Evolutionary conservation across 2,888 invertebrate species (phyloP).

Genomic region (Dione vanillae): DNA sequence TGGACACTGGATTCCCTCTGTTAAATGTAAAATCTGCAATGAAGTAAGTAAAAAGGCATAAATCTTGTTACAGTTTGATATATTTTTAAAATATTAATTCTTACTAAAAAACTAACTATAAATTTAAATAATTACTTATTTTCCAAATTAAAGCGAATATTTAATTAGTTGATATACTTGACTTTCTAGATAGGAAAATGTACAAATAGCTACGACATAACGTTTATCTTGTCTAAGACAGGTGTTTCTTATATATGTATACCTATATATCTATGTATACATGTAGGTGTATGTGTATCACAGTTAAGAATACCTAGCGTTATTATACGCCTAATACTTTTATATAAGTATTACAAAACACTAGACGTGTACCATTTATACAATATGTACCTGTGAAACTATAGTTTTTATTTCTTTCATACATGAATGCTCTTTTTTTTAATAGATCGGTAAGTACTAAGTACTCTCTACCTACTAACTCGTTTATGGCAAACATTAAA

Average conservation of each 20-base stretch:
- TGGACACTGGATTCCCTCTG: too few species aligned
- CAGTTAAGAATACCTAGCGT: not conserved
- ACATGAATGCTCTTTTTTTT: too few species aligned
- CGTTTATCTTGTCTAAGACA: not conserved
- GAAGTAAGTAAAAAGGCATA: not conserved
- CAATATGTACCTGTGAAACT: too few species aligned
- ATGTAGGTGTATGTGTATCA: not conserved
- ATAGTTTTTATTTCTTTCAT: too few species aligned
- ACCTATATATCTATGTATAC: too few species aligned
- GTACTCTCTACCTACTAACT: too few species aligned
- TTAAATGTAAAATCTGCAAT: too few species aligned
- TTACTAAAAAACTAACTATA: too few species aligned
- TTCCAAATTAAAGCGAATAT: not conserved
- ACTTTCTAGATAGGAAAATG: not conserved
- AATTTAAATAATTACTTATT: not conserved
- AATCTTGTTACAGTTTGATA: too few species aligned
- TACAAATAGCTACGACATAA: not conserved
- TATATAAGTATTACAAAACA: slow-evolving; percentile 10
- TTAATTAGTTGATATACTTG: not conserved
- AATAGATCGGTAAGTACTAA: too few species aligned
- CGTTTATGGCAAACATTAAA: too few species aligned
- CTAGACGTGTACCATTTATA: not conserved
- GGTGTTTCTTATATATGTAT: not conserved
- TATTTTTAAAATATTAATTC: too few species aligned
- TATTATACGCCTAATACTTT: slow-evolving; percentile 1